Evolutionary conservation across 53 echinoderm and acorn worm species (phyloP).

Genomic region (Holothuria leucospilota): DNA sequence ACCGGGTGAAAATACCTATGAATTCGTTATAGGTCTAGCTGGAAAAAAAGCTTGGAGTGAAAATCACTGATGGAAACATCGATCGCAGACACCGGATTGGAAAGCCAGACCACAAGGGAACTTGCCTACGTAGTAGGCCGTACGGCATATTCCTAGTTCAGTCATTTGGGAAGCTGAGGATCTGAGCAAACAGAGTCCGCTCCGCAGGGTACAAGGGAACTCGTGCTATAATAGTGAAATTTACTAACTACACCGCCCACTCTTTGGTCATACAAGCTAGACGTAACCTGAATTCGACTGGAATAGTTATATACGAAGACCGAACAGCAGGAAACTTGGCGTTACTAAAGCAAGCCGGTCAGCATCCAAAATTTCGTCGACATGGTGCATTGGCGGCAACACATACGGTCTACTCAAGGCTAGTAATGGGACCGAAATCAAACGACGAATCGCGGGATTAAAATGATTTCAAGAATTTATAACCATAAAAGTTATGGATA

Average conservation of each 20-base stretch:
- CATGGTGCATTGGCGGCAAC: background rate
- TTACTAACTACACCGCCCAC: background rate
- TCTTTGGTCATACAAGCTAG: conserved; percentile 9
- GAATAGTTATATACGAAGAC: conserved; percentile 29
- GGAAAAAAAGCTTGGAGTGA: conserved; percentile 13
- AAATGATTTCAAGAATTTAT: conserved; percentile 6
- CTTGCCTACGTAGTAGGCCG: too few species aligned
- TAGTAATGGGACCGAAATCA: background rate
- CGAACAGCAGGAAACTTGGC: background rate
- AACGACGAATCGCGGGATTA: background rate
- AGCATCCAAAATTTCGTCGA: background rate
- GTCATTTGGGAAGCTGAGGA: too few species aligned
- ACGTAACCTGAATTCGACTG: conserved; percentile 18
- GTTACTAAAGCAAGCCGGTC: background rate
- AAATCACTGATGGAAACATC: background rate
- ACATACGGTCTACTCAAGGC: background rate
- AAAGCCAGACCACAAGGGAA: background rate
- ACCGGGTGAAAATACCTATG: conserved; percentile 8
- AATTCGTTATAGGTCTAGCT: conserved; percentile 14
- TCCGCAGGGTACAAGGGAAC: background rate
- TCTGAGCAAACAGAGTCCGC: too few species aligned
- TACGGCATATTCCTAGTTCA: too few species aligned
- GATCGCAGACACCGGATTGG: conserved; percentile 16
- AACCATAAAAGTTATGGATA: background rate
- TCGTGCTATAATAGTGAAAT: conserved; percentile 25